These are phyloP conservation scores for Pristionchus fissidentatus DNA, from an alignment of 2,888 invertebrate genomes.

Conservation along the genomic window DNA sequence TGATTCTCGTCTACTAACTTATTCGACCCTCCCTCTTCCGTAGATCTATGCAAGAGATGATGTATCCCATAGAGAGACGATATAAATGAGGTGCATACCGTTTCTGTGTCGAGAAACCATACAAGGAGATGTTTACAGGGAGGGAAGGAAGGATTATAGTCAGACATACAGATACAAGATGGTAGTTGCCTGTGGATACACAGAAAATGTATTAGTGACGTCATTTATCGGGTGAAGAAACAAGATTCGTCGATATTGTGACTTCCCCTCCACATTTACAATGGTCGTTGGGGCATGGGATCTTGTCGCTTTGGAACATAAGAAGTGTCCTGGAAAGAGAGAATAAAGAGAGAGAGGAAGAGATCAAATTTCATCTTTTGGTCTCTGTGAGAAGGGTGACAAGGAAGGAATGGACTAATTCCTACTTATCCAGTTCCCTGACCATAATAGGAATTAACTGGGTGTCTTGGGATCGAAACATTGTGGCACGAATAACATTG, in stretches of 20 bases:
- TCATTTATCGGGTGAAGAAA: background rate
- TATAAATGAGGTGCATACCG: constrained; percentile 35
- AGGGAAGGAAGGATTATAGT: too few relatives aligned
- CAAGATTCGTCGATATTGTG: background rate
- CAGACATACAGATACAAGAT: too few relatives aligned
- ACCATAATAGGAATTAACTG: too few relatives aligned
- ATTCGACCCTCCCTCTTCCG: background rate
- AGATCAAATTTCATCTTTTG: background rate
- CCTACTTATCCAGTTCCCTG: too few relatives aligned
- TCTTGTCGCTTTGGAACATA: constrained; percentile 60
- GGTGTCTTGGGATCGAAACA: too few relatives aligned
- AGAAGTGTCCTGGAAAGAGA: constrained; percentile 56
- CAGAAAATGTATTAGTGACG: background rate
- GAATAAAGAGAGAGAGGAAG: background rate
- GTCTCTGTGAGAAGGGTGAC: too few relatives aligned
- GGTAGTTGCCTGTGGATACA: too few relatives aligned
- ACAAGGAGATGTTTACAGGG: too few relatives aligned
- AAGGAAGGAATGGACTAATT: too few relatives aligned
- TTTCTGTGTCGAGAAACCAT: too few relatives aligned
- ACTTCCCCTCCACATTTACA: constrained; percentile 50
- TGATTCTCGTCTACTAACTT: background rate
- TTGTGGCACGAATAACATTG: too few relatives aligned
- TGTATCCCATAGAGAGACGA: constrained; percentile 9
- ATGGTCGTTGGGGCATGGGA: constrained; percentile 62
- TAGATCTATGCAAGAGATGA: constrained; percentile 12